These are phyloP conservation scores for Emberiza fucata DNA, from an alignment of 2,113 vertebrate genomes.

Conservation along the genomic window DNA sequence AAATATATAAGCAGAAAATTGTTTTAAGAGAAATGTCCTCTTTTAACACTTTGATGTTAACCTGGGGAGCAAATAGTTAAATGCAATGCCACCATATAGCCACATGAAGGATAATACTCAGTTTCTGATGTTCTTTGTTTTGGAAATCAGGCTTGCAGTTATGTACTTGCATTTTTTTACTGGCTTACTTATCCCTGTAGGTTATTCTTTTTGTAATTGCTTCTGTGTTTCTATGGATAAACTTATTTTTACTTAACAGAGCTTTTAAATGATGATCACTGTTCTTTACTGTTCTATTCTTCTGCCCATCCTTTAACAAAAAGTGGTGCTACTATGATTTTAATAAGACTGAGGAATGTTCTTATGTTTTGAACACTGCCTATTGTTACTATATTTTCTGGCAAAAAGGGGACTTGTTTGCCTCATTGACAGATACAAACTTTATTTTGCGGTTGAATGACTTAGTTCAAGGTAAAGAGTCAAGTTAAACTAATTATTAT, in stretches of 20 bases:
- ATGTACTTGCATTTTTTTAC: not conserved
- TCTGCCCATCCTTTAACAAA: not conserved
- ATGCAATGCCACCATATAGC: not conserved
- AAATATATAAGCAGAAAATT: not conserved
- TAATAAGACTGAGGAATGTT: not conserved
- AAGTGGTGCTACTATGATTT: not conserved
- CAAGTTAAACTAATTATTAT: not conserved
- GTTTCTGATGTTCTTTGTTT: not conserved
- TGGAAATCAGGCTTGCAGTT: not conserved
- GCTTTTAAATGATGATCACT: not conserved
- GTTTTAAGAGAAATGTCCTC: not conserved
- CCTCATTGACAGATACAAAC: not conserved
- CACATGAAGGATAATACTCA: not conserved
- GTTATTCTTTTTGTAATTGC: not conserved
- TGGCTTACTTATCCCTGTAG: not conserved
- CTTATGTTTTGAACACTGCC: not conserved
- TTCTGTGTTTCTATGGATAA: not conserved
- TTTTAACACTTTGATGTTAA: not conserved
- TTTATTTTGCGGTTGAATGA: not conserved
- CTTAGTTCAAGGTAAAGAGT: not conserved
- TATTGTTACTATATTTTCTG: not conserved
- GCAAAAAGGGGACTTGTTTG: not conserved
- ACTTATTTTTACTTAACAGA: not conserved
- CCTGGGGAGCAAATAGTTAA: not conserved
- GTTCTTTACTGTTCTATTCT: not conserved